phyloP scores from a whole-genome alignment of 2,113 vertebrate genomes.

The Ctenomys sociabilis region DNA sequence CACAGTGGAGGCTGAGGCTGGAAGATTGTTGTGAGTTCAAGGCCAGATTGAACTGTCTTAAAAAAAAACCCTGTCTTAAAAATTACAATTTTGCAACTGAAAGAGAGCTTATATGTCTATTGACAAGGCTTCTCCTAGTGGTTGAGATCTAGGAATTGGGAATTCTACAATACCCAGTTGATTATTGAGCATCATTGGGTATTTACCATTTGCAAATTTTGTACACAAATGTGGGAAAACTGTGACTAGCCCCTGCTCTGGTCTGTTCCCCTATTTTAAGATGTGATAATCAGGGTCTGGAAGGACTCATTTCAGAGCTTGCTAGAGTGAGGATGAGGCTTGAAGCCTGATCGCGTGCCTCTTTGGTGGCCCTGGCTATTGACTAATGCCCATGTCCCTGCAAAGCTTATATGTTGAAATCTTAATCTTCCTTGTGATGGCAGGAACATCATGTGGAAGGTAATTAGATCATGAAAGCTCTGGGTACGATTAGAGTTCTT shows the following conservation, averaged over 20 bases:
- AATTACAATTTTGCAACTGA: neutral
- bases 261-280: neutral
- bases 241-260: neutral
- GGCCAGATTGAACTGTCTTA: neutral
- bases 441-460: neutral
- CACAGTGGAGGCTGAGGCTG: neutral
- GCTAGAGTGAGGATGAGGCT: neutral
- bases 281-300: neutral
- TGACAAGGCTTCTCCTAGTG: neutral
- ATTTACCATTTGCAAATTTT: neutral
- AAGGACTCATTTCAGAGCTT: slow-evolving; percentile 1
- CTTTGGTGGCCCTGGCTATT: neutral
- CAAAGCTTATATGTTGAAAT: neutral
- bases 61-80: neutral
- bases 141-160: neutral
- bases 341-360: too few species aligned
- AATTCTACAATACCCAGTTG: neutral
- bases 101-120: neutral
- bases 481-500: neutral
- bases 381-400: neutral
- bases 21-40: neutral
- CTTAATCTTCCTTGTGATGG: neutral
- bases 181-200: too few species aligned
- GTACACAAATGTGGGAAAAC: neutral
- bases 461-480: neutral